Evolutionary conservation across 2,888 invertebrate genomes (phyloP), one percentile per base, ranked within the genome.

Genomic region (Caenorhabditis macrosperma): DNA sequence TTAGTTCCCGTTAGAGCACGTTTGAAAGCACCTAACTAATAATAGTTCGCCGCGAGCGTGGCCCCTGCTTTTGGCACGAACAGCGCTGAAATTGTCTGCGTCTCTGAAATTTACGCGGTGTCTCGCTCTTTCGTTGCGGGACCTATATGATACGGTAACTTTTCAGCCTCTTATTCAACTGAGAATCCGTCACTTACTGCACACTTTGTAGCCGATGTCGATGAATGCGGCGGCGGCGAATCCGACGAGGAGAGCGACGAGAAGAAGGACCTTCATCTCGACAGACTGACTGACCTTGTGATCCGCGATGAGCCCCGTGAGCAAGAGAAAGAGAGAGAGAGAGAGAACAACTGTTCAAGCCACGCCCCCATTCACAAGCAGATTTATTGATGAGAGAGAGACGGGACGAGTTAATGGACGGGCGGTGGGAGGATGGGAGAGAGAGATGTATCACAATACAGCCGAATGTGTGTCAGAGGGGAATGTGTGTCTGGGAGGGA

Each of bases 201-300:
- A 75, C 0, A 41, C 20, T 26, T 76, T 69, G 33, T 61, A 69
- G 1, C 75, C 75, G 35, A 76, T 64, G 4, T 63, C 55, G 24
- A 57, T 55, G 67, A 78, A 78, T 20, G 44, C 77, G n/a, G 71
- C 59, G 44, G 48, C 24, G 52, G 50, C 74, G 24, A 57, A 15
- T 10, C 24, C 48, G 24, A 52, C 52, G 20, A 72, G 44, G 17
- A 52, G 35, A 20, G 72, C 55, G n/a, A 66, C 20, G 20, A 64
- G 12, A 22, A 64, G 30, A 20, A 64, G 17, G 28, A 55, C 35
- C 38, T 64, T 72, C 72, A 72, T 72, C 17, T 35, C 35, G 38
- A 38, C 22, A 12, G 38, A 30, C 30, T 52, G 46, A 63, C 15
- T 5, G 7, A 38, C 66, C 35, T 46, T 28, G 35, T 38, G 38